Evolutionary conservation across 2,888 invertebrate species (phyloP), one percentile per base, ranked within the genome.

Genomic region (Polydrusus tereticollis): DNA sequence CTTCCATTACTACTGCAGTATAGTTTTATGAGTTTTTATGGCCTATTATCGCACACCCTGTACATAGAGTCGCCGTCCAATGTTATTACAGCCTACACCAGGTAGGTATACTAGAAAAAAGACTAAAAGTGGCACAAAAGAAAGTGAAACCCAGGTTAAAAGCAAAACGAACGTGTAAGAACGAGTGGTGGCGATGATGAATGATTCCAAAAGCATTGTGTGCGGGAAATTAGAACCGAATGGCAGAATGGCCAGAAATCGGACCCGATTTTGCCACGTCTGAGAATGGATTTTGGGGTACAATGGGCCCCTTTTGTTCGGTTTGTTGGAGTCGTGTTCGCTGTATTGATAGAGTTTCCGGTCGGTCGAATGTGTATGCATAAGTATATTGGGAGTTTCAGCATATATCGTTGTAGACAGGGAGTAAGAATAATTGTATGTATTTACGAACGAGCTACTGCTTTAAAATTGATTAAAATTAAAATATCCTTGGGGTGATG

Each of bases 241-340:
- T 41, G 58, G 65, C 62, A 33, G 62, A 72, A 72, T 64, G 72
- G 68, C 57, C 41, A 69, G 69, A 70, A 73, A 73, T 69, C 69
- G 65, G 73, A 73, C 69, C 64, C 69, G 69, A 73, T 73, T 73
- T 73, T 73, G 66, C 69, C 73, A 73, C 73, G 69, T 73, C 66
- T 20, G 20, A 73, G 69, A 73, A 73, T 73, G 73, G 67, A 73
- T 67, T 70, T 45, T 65, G 47, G 41, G 50, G 43, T 45, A 69
- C 67, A 72, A 72, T 68, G 38, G 10, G 20, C 41, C 33, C 52
- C 68, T 58, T 59, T 59, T 62, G 62, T 57, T 47, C 47, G 65
- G 38, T 36, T 71, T 62, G 38, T 21, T 68, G 58, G 63, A 52
- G 43, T 58, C 23, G 58, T 66, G 21, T 45, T 38, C 65, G 21